Conservation (phyloP, 2,113 vertebrate species). For the Eublepharis macularius region DNA sequence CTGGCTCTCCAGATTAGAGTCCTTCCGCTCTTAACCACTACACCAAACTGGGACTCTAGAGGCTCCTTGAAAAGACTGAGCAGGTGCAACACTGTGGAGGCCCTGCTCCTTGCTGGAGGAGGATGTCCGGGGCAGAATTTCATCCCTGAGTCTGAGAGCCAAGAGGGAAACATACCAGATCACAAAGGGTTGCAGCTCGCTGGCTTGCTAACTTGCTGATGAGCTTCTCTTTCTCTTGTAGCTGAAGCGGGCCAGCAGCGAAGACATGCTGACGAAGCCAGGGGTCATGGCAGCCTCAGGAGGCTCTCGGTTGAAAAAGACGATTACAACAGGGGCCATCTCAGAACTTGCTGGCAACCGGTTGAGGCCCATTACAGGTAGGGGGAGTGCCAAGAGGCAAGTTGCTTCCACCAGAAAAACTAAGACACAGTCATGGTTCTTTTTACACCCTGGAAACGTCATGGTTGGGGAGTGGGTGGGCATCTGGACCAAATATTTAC, state of each 20-base stretch:
- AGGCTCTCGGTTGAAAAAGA: slow-evolving; percentile 87
- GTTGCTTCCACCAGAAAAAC: too few relatives aligned
- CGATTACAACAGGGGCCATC: slow-evolving; percentile 87
- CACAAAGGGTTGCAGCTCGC: too few relatives aligned
- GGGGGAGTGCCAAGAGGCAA: neutral
- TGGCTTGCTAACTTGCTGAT: neutral
- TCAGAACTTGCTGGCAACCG: slow-evolving; percentile 87
- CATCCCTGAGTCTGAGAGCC: too few relatives aligned
- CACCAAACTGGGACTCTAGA: too few relatives aligned
- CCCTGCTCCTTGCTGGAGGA: neutral
- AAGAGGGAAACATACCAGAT: too few relatives aligned
- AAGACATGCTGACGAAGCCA: slow-evolving; percentile 89
- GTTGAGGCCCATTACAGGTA: slow-evolving; percentile 82
- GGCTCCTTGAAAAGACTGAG: neutral
- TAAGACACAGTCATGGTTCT: too few relatives aligned
- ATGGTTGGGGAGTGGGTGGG: too few relatives aligned
- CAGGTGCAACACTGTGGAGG: neutral
- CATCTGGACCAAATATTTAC: too few relatives aligned
- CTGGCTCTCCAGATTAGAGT: too few relatives aligned
- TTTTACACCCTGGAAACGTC: too few relatives aligned
- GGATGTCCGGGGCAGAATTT: too few relatives aligned
- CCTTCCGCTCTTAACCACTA: too few relatives aligned
- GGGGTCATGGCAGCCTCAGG: slow-evolving; percentile 64
- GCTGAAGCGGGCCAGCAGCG: slow-evolving; percentile 94
- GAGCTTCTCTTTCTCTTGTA: slow-evolving; percentile 43